Evolutionary conservation across 1,140 invertebrate species (phyloP), one percentile per base, ranked within the genome.

Genomic region (Brachionus paranguensis): DNA sequence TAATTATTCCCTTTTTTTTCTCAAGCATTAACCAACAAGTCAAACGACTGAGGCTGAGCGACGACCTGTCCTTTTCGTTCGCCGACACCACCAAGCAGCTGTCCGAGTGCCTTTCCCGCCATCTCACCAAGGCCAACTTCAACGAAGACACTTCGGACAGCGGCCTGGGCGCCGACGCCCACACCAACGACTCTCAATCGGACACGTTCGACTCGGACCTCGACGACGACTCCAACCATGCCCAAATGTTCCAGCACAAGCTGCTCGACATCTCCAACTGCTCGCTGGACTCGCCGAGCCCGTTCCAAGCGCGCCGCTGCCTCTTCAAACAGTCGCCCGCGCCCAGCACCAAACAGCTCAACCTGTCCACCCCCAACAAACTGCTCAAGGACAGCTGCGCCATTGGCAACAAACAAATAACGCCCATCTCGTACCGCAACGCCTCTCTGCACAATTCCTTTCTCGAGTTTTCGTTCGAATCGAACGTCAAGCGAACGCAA

Each of bases 71-170:
- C 2, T 76, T 53, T 5, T 76, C 72, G 20, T 76, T 76, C 6
- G 14, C 72, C 1, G 72, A 76, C 2, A 50, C 43, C 17, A 53
- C 3, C 10, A 53, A 76, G 7, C 68, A 72, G 24, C 17, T 72
- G 17, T 72, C 33, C n/a, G 68, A 72, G 0, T 33, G 17, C 2
- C 17, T 76, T 10, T 10, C 1, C 0, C 43, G 29, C 17, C 45
- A 45, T 0, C 24, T 76, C 24, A 6, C 6, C 33, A 76, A 76
- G 47, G 2, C 72, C 17, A 76, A 76, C 24, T 27, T 76, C 5
- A 76, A 76, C 47, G 72, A 76, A n/a, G 72, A 76, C 43, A 76
- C 72, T 2, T 76, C 72, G 43, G 72, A 76, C 27, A 50, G 43
- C 47, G 72, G 72, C 12, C 20, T 76, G 2, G 72, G 72, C 43